These are phyloP conservation scores for Galeopsomyia nigrocyanea DNA, from an alignment of 2,888 invertebrate genomes.

Conservation along the genomic window DNA sequence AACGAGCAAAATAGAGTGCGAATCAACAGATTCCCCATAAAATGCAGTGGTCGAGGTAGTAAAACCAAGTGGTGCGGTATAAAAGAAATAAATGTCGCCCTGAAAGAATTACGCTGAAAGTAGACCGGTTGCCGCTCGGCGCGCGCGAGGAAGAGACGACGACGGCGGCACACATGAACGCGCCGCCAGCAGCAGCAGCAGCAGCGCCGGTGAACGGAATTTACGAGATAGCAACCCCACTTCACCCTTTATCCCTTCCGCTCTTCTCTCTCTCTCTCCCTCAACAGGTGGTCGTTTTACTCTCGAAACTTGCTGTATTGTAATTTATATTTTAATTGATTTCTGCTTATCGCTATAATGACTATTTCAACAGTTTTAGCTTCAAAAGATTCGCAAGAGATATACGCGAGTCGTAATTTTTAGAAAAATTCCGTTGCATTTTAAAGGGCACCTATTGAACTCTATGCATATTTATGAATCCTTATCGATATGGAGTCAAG, in stretches of 20 bases:
- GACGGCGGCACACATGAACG: slow-evolving; percentile 38
- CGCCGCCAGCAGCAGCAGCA: no score
- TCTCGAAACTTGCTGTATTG: slow-evolving; percentile 62
- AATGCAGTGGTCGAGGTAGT: slow-evolving; percentile 5
- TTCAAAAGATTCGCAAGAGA: no score
- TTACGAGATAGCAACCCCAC: slow-evolving; percentile 67
- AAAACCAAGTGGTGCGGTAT: not conserved
- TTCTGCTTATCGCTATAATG: slow-evolving; percentile 55
- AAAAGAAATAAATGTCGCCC: slow-evolving; percentile 35
- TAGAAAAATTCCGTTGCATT: no score
- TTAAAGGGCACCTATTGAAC: not conserved
- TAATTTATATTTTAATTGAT: slow-evolving; percentile 68
- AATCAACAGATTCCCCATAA: slow-evolving; percentile 4
- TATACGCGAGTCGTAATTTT: no score
- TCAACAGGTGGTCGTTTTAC: slow-evolving; percentile 69
- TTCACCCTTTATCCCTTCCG: slow-evolving; percentile 57
- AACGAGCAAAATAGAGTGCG: not conserved
- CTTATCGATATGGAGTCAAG: not conserved
- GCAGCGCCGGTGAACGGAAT: slow-evolving; percentile 58
- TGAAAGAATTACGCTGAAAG: slow-evolving; percentile 34
- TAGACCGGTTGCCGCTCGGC: slow-evolving; percentile 19
- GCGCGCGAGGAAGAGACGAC: not conserved
- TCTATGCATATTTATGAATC: slow-evolving; percentile 17
- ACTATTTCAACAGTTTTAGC: no score
- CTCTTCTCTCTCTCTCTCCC: slow-evolving; percentile 56